phyloP scores from a whole-genome alignment of 2,113 vertebrate species.

The Cheilinus undulatus region DNA sequence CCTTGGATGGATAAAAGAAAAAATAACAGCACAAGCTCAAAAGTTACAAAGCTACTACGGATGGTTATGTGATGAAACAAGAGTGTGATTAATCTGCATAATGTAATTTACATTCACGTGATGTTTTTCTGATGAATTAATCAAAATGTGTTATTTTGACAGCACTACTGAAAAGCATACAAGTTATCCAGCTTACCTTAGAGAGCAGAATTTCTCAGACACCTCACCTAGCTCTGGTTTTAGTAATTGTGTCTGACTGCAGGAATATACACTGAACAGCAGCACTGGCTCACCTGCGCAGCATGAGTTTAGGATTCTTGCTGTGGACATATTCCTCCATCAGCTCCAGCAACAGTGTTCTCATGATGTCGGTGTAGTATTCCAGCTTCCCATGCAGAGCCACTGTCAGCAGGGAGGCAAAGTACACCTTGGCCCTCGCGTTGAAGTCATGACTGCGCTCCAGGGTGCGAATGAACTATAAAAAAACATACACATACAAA shows the following conservation, averaged over 20 bases:
- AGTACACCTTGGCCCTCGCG: constrained; percentile 94
- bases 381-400: constrained; percentile 97
- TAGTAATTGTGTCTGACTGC: background rate
- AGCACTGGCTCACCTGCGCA: constrained; percentile 88
- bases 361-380: constrained; percentile 98
- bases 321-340: constrained; percentile 95
- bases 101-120: no score
- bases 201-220: background rate
- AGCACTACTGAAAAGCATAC: background rate
- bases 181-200: background rate
- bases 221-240: background rate
- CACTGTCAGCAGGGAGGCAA: constrained; percentile 95
- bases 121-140: no score
- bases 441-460: constrained; percentile 95
- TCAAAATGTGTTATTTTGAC: no score
- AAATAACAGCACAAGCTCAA: no score
- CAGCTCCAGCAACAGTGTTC: constrained; percentile 93
- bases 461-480: constrained; percentile 95
- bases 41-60: no score
- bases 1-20: no score
- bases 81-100: no score
- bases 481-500: constrained; percentile 26
- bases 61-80: no score
- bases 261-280: background rate
- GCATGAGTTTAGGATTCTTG: constrained; percentile 98